These are phyloP conservation scores for Eristalis arbustorum DNA, from an alignment of 2,888 invertebrate genomes.

Conservation along the genomic window DNA sequence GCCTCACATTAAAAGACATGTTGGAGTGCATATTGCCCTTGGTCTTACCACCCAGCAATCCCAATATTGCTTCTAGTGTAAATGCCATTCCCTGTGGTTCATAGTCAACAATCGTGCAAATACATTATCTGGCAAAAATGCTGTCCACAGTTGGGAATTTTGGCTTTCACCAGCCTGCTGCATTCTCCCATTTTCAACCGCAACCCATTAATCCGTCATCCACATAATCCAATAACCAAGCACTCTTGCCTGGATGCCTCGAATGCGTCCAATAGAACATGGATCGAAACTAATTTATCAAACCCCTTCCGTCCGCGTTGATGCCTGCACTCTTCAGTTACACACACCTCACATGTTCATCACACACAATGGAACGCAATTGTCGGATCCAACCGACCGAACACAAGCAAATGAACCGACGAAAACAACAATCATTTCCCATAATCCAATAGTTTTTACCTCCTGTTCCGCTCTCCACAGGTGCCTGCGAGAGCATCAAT, in stretches of 20 bases:
- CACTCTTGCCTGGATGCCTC: neutral
- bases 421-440: slow-evolving; percentile 30
- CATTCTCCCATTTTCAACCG: neutral
- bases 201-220: neutral
- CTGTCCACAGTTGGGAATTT: neutral
- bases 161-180: neutral
- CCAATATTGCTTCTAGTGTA: neutral
- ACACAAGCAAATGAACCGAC: slow-evolving; percentile 27
- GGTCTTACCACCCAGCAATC: neutral
- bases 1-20: too few relatives aligned
- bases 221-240: neutral
- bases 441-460: slow-evolving; percentile 16
- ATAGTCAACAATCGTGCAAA: neutral
- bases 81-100: neutral
- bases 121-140: neutral
- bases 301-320: neutral
- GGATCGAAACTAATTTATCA: neutral
- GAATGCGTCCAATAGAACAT: neutral
- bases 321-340: neutral
- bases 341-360: neutral
- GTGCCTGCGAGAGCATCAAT: slow-evolving; percentile 76
- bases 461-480: slow-evolving; percentile 72
- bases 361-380: neutral
- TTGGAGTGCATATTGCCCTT: neutral
- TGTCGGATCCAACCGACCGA: slow-evolving; percentile 8